Evolutionary conservation across 2,888 invertebrate genomes (phyloP), one percentile per base, ranked within the genome.

Genomic region (Phyllotreta striolata): DNA sequence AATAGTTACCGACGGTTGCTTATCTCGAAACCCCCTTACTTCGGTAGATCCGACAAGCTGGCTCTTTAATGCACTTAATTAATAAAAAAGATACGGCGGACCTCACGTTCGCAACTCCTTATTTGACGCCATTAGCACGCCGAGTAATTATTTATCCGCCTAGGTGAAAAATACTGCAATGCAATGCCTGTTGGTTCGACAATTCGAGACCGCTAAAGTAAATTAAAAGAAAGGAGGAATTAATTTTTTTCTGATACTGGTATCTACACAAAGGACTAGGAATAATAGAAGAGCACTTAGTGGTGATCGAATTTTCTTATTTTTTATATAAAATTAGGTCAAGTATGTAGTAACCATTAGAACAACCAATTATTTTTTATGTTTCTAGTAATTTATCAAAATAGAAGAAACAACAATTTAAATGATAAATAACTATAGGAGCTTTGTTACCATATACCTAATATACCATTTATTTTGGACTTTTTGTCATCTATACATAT

Each of bases 51-150:
- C 73, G 69, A 74, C 74, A 73, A 72, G 72, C 72, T 73, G 73
- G 74, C 71, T 73, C 72, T 76, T 77, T 77, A 76, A 77, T 78
- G 76, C 74, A 73, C 73, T 76, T 76, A 77, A 78, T 78, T 78
- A 77, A 77, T 78, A 76, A 78, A 77, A 74, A 75, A 76, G 76
- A 73, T 71, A 73, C 69, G 71, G 70, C 66, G 67, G 74, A 72
- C 74, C 74, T 67, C 74, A 73, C 74, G 71, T 67, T 55, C 58
- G 63, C 66, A 62, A 64, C 64, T 67, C 51, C 62, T 51, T 61
- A 60, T 64, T 66, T 63, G 63, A 69, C 67, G 69, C 71, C 68
- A 72, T 73, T 58, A 57, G 58, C 52, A 49, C 55, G 43, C 35
- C 12, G 47, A 59, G 59, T 59, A 63, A 63, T 63, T 63, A 63